These are phyloP conservation scores for Formica exsecta DNA, from an alignment of 1,140 invertebrate genomes.

Conservation along the genomic window DNA sequence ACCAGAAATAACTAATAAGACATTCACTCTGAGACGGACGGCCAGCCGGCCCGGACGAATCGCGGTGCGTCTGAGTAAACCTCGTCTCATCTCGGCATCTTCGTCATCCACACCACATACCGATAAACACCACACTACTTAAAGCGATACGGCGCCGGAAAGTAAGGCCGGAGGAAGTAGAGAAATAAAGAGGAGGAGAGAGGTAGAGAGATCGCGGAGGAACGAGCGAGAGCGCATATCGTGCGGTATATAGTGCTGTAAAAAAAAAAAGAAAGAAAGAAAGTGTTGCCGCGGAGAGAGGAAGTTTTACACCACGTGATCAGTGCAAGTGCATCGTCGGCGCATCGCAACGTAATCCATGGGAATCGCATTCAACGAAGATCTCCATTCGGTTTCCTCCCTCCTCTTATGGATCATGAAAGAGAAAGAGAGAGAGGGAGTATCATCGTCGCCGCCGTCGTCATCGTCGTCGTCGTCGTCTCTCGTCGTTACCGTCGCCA, in stretches of 20 bases:
- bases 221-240: background rate
- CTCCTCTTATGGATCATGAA: background rate
- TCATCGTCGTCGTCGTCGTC: slow-evolving; percentile 46
- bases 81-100: slow-evolving; percentile 61
- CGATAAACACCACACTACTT: slow-evolving; percentile 67
- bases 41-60: slow-evolving; percentile 86
- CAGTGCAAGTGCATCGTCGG: slow-evolving; percentile 65
- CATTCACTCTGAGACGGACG: slow-evolving; percentile 86
- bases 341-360: slow-evolving; percentile 21
- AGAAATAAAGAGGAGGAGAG: background rate
- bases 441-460: slow-evolving; percentile 6
- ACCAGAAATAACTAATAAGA: slow-evolving; percentile 87
- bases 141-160: slow-evolving; percentile 58
- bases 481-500: slow-evolving; percentile 59
- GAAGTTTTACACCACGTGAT: slow-evolving; percentile 54
- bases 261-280: background rate
- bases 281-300: slow-evolving; percentile 17
- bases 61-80: slow-evolving; percentile 83
- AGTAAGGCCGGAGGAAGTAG: slow-evolving; percentile 36
- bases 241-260: slow-evolving; percentile 25
- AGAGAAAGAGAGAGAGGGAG: slow-evolving; percentile 26
- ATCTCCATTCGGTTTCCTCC: slow-evolving; percentile 28
- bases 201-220: background rate
- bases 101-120: slow-evolving; percentile 63
- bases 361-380: background rate